Percentiles rank a stretch among this genome's conserved stretches.
These are phyloP conservation scores for Agriopis leucophaearia DNA, from an alignment of 2,888 invertebrate genomes.

Conservation along the genomic window DNA sequence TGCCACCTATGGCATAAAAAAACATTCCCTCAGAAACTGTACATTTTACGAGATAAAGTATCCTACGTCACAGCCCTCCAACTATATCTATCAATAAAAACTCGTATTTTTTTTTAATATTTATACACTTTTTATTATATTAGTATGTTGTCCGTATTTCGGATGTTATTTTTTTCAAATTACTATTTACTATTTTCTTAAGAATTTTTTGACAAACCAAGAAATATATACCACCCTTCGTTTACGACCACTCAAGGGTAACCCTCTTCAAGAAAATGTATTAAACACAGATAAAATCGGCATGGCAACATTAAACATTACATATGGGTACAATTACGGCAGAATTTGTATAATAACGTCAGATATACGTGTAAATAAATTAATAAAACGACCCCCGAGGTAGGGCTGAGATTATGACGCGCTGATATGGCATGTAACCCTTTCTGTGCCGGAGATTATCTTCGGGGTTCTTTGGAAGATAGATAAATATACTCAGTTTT, in stretches of 20 bases:
- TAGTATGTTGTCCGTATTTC: too few species aligned
- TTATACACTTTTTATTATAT: too few species aligned
- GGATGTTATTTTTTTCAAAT: too few species aligned
- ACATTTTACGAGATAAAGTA: too few species aligned
- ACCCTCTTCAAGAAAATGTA: conserved; percentile 68
- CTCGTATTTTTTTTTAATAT: too few species aligned
- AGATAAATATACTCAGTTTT: conserved; percentile 22
- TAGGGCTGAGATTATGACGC: conserved; percentile 78
- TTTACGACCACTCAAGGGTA: background rate
- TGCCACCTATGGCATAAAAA: too few species aligned
- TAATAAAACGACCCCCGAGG: conserved; percentile 79
- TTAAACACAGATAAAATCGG: conserved; percentile 76
- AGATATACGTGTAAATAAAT: conserved; percentile 82
- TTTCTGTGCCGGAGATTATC: conserved; percentile 46
- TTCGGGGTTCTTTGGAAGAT: conserved; percentile 39
- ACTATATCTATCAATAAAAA: too few species aligned
- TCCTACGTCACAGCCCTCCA: too few species aligned
- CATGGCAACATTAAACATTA: conserved; percentile 75
- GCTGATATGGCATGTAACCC: conserved; percentile 60
- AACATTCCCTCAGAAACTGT: too few species aligned
- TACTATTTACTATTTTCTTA: too few species aligned
- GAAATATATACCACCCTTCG: too few species aligned
- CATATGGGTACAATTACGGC: conserved; percentile 81
- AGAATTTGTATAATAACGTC: conserved; percentile 72
- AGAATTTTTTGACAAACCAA: background rate